phyloP scores from a whole-genome alignment of 2,888 invertebrate species.

The Dryobota labecula region DNA sequence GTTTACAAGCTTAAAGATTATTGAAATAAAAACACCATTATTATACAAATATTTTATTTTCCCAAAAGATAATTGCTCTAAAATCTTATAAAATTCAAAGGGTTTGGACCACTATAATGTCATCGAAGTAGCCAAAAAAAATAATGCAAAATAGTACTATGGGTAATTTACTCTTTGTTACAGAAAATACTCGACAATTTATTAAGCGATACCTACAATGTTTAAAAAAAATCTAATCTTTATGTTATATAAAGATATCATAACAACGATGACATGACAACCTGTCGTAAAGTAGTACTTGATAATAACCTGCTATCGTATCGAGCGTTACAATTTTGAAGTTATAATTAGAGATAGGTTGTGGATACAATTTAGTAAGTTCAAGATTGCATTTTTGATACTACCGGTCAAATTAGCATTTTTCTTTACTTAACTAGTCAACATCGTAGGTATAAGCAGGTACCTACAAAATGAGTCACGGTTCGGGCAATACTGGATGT shows the following conservation, averaged over 20 bases:
- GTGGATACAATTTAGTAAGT: background rate
- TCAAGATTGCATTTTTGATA: background rate
- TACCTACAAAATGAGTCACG: too few relatives aligned
- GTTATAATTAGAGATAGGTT: background rate
- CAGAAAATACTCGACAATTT: background rate
- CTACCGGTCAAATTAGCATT: background rate
- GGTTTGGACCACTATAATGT: background rate
- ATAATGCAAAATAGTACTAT: background rate
- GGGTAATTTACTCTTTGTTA: background rate
- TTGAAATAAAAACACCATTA: constrained; percentile 74
- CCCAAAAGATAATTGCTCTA: constrained; percentile 42
- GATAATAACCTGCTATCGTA: background rate
- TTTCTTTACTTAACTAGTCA: background rate
- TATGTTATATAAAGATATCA: background rate
- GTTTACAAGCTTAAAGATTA: constrained; percentile 77
- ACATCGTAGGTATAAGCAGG: background rate
- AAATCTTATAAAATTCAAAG: background rate
- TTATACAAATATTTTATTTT: constrained; percentile 78
- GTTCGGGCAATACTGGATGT: background rate
- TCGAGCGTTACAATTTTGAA: background rate
- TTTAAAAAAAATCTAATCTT: background rate
- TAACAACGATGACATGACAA: background rate
- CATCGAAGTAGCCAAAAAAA: background rate
- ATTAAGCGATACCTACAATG: background rate
- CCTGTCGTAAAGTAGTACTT: background rate